phyloP scores from a whole-genome alignment of 1,140 invertebrate genomes.

The Chrysomallon squamiferum region DNA sequence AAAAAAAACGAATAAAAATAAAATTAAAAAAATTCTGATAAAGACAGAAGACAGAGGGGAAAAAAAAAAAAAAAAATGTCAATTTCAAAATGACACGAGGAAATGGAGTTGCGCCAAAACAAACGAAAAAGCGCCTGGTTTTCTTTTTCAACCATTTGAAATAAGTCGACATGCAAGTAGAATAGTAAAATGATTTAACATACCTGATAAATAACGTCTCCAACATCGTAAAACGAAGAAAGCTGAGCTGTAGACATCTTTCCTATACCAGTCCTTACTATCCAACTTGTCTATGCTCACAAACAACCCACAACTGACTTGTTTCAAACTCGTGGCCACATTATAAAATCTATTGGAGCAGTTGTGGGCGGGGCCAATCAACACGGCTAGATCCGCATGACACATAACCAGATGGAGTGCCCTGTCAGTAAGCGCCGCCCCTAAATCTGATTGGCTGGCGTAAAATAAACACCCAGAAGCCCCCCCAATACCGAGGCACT shows the following conservation, averaged over 20 bases:
- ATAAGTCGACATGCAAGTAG: not conserved
- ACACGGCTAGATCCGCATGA: not conserved
- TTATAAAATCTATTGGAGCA: conserved; percentile 1
- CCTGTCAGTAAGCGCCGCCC: not conserved
- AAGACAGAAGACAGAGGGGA: no score
- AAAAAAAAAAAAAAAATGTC: no score
- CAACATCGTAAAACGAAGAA: conserved; percentile 3
- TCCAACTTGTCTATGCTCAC: not conserved
- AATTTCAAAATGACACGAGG: no score
- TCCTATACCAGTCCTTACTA: not conserved
- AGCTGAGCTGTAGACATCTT: not conserved
- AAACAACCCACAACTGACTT: conserved; percentile 6
- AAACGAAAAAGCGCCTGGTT: no score
- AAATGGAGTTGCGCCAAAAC: no score
- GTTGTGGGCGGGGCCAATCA: not conserved
- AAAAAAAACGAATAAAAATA: no score
- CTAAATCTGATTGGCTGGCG: conserved; percentile 1
- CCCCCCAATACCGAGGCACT: conserved; percentile 1
- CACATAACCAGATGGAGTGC: not conserved
- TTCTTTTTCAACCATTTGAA: no score
- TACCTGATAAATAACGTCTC: not conserved
- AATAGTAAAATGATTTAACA: not conserved
- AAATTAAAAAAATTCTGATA: no score
- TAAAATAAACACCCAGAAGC: not conserved
- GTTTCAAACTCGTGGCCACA: not conserved